phyloP scores from a whole-genome alignment of 1,140 invertebrate genomes.

The Papilio xuthus region DNA sequence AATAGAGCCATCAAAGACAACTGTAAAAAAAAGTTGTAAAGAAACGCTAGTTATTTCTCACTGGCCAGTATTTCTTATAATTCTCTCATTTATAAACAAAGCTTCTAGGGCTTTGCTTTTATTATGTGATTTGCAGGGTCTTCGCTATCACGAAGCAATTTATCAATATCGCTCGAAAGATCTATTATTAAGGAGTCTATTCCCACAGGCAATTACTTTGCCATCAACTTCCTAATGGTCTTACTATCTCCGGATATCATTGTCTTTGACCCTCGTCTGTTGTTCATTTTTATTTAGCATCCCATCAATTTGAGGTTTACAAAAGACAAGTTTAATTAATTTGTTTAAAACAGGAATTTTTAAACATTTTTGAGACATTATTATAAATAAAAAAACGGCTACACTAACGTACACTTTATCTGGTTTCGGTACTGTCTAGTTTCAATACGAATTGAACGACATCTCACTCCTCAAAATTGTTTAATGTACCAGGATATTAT shows the following conservation, averaged over 20 bases:
- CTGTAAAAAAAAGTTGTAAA: neutral
- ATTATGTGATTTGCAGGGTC: conserved; percentile 32
- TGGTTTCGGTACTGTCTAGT: too few species aligned
- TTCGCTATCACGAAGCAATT: conserved; percentile 26
- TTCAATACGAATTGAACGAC: too few species aligned
- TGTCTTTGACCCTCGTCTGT: conserved; percentile 4
- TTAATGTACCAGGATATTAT: too few species aligned
- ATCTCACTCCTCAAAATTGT: too few species aligned
- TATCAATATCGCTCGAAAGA: conserved; percentile 23
- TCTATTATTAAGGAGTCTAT: conserved; percentile 44
- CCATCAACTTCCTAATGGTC: conserved; percentile 46
- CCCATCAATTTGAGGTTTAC: neutral
- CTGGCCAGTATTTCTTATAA: neutral
- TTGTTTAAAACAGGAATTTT: neutral
- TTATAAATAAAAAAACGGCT: too few species aligned
- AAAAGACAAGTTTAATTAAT: neutral
- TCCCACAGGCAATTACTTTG: conserved; percentile 50
- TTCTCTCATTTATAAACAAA: neutral
- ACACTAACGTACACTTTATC: too few species aligned
- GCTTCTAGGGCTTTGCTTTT: conserved; percentile 16
- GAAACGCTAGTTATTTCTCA: neutral
- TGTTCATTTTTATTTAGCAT: neutral
- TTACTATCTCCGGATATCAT: conserved; percentile 32
- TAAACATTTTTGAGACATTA: too few species aligned
- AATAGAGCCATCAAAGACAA: neutral